These are phyloP conservation scores for Drosophila borealis DNA, from an alignment of 2,888 invertebrate genomes.

Conservation along the genomic window DNA sequence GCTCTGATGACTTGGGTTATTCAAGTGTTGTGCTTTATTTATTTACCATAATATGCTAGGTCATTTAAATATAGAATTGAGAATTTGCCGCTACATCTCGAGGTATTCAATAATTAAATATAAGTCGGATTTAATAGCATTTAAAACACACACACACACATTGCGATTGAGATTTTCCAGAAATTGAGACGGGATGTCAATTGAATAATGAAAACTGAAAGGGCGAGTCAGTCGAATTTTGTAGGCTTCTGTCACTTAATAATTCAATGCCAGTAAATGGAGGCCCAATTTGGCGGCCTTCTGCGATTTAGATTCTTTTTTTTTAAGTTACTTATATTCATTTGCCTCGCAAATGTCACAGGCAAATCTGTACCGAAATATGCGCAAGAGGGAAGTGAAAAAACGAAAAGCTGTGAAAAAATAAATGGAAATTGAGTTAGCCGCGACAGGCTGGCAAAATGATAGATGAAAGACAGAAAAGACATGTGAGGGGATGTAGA, in stretches of 20 bases:
- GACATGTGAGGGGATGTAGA: slow-evolving; percentile 9
- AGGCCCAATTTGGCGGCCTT: slow-evolving; percentile 32
- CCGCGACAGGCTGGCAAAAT: slow-evolving; percentile 63
- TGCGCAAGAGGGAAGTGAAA: slow-evolving; percentile 27
- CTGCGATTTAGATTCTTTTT: slow-evolving; percentile 33
- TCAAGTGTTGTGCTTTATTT: no score
- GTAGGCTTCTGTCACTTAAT: slow-evolving; percentile 64
- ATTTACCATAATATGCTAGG: no score
- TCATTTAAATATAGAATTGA: no score
- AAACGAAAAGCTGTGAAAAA: slow-evolving; percentile 42
- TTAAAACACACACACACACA: slow-evolving; percentile 9
- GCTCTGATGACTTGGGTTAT: no score
- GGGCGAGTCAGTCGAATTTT: slow-evolving; percentile 17
- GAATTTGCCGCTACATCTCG: background rate
- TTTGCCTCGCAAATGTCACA: slow-evolving; percentile 57
- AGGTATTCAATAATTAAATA: slow-evolving; percentile 51
- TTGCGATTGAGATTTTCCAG: slow-evolving; percentile 36
- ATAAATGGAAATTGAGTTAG: slow-evolving; percentile 66
- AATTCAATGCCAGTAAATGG: slow-evolving; percentile 56
- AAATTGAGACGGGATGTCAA: slow-evolving; percentile 43
- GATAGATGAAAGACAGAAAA: slow-evolving; percentile 54
- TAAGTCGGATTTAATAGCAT: slow-evolving; percentile 56
- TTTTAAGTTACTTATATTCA: slow-evolving; percentile 38
- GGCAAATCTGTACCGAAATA: slow-evolving; percentile 59
- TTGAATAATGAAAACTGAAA: slow-evolving; percentile 54